These are phyloP conservation scores for Mystacornis crossleyi DNA, from an alignment of 2,113 vertebrate species.

Conservation along the genomic window DNA sequence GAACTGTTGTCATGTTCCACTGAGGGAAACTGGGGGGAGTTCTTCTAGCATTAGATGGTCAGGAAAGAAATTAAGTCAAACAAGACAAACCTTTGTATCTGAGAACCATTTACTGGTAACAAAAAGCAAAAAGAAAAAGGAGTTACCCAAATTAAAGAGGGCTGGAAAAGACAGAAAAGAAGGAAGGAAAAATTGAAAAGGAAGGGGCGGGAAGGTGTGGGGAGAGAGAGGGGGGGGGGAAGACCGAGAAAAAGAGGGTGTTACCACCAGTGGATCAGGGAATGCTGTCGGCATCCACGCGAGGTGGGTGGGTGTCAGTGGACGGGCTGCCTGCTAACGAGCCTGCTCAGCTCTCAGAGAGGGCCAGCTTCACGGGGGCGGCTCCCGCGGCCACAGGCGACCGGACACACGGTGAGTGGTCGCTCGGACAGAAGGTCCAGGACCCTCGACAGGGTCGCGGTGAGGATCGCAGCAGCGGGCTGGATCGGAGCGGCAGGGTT, in stretches of 20 bases:
- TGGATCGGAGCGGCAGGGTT: not conserved
- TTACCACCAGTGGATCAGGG: not conserved
- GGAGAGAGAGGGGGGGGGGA: too few species aligned
- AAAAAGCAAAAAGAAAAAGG: not conserved
- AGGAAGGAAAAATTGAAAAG: not conserved
- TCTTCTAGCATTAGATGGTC: not conserved
- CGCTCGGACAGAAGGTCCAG: not conserved
- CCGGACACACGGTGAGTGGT: not conserved
- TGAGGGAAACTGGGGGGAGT: not conserved
- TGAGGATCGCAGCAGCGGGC: not conserved
- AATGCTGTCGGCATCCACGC: not conserved
- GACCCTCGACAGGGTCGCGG: too few species aligned
- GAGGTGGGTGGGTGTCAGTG: too few species aligned
- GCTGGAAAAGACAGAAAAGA: not conserved
- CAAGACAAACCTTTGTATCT: not conserved
- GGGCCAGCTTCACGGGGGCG: not conserved
- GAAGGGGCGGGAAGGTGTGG: too few species aligned
- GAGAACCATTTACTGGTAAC: not conserved
- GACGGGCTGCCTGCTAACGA: not conserved
- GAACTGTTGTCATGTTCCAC: rapidly evolving
- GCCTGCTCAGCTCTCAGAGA: not conserved
- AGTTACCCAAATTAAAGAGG: not conserved
- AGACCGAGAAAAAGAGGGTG: not conserved
- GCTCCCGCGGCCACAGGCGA: not conserved
- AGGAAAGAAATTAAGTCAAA: not conserved